Evolutionary conservation across 2,888 invertebrate species (phyloP).

Genomic region (Leucoma salicis): DNA sequence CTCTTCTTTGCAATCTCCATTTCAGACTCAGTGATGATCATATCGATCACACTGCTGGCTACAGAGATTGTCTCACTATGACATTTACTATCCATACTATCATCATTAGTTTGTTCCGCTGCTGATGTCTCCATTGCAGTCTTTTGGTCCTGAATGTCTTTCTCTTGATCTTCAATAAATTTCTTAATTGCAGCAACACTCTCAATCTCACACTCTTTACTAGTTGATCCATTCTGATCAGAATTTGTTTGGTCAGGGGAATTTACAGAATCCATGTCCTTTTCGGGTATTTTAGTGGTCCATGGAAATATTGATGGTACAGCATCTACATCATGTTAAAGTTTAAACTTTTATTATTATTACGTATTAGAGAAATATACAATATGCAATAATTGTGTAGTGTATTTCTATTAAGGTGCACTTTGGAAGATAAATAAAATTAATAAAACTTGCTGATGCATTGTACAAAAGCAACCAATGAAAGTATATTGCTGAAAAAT

Average conservation of each 20-base stretch:
- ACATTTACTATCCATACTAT: conserved; percentile 9
- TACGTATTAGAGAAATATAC: not conserved
- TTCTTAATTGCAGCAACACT: conserved; percentile 68
- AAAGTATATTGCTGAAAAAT: not conserved
- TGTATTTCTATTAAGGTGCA: conserved; percentile 23
- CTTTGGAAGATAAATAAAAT: conserved; percentile 6
- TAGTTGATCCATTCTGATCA: conserved; percentile 29
- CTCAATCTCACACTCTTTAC: conserved; percentile 57
- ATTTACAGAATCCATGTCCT: conserved; percentile 35
- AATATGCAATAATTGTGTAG: conserved; percentile 25
- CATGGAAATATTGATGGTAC: conserved; percentile 88
- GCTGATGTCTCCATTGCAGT: conserved; percentile 3
- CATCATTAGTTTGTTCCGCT: conserved; percentile 13
- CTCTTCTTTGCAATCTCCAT: conserved; percentile 41
- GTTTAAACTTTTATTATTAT: not conserved
- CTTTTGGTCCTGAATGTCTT: conserved; percentile 37
- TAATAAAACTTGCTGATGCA: conserved; percentile 6
- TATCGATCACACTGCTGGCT: conserved; percentile 60
- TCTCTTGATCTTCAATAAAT: conserved; percentile 64
- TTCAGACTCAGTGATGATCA: conserved; percentile 60
- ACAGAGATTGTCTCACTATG: conserved; percentile 42
- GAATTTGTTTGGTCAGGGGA: conserved; percentile 5
- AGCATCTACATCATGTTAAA: conserved; percentile 73
- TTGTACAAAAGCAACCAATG: conserved; percentile 3
- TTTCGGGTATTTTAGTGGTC: conserved; percentile 44